Conservation (phyloP, 2,888 invertebrate species). For the Sinodicranocentrus sp. region DNA sequence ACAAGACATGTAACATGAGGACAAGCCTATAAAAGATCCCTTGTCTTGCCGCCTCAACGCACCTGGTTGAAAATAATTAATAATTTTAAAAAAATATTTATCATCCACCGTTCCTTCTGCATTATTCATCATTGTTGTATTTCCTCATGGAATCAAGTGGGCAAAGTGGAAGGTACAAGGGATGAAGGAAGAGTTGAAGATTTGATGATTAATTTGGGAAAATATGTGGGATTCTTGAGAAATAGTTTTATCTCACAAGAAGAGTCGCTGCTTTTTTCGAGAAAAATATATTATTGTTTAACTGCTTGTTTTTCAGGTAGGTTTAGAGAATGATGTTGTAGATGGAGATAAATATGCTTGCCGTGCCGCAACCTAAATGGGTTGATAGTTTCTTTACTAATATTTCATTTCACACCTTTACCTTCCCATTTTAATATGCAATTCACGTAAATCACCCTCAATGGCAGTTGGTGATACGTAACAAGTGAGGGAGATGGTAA, state of each 20-base stretch:
- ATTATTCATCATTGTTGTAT: too few species aligned
- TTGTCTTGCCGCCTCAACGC: slow-evolving; percentile 31
- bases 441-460: slow-evolving; percentile 44
- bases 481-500: not conserved
- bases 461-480: slow-evolving; percentile 13
- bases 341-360: too few species aligned
- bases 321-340: too few species aligned
- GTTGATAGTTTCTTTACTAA: too few species aligned
- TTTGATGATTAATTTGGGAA: slow-evolving; percentile 50
- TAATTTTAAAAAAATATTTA: slow-evolving; percentile 2
- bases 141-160: too few species aligned
- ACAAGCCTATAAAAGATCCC: slow-evolving; percentile 40
- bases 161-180: not conserved
- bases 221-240: not conserved
- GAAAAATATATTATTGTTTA: not conserved
- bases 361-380: too few species aligned
- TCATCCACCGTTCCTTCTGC: not conserved
- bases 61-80: slow-evolving; percentile 41
- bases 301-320: too few species aligned
- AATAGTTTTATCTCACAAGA: slow-evolving; percentile 8
- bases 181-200: not conserved
- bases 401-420: not conserved
- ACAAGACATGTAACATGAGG: slow-evolving; percentile 59
- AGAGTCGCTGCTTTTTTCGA: too few species aligned
- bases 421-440: too few species aligned